Evolutionary conservation across 2,888 invertebrate genomes (phyloP).

Genomic region (Rhogogaster chlorosoma): DNA sequence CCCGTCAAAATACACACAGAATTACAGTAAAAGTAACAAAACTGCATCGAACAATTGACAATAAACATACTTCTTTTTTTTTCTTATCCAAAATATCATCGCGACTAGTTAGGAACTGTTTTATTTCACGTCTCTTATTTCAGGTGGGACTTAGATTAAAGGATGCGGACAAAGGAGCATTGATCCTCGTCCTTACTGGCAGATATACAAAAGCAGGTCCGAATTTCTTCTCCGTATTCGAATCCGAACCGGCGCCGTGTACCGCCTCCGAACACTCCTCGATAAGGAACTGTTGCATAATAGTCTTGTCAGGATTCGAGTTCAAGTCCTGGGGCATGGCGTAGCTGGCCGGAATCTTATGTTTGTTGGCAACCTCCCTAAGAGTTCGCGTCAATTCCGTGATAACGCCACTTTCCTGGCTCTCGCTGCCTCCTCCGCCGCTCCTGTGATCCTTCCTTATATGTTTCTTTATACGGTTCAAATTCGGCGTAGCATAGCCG

Average conservation of each 20-base stretch:
- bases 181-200: conserved; percentile 93
- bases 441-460: conserved; percentile 78
- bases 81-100: conserved; percentile 1
- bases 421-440: conserved; percentile 68
- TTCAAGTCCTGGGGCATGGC: conserved; percentile 81
- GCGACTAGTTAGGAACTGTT: conserved; percentile 33
- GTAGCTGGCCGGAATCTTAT: conserved; percentile 83
- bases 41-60: neutral
- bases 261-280: conserved; percentile 81
- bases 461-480: conserved; percentile 77
- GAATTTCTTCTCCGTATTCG: conserved; percentile 81
- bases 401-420: conserved; percentile 76
- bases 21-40: neutral
- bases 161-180: conserved; percentile 92
- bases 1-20: neutral
- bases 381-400: conserved; percentile 79
- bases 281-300: conserved; percentile 96
- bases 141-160: conserved; percentile 97
- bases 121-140: conserved; percentile 60
- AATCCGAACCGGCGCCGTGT: conserved; percentile 61
- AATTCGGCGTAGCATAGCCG: conserved; percentile 73
- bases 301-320: conserved; percentile 81
- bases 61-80: too few relatives aligned
- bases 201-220: conserved; percentile 96
- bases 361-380: conserved; percentile 80